A percentile compares a stretch with the other conserved stretches of the same genome.
Conservation (phyloP, 2,888 invertebrate genomes). For the Prosapia bicincta region DNA sequence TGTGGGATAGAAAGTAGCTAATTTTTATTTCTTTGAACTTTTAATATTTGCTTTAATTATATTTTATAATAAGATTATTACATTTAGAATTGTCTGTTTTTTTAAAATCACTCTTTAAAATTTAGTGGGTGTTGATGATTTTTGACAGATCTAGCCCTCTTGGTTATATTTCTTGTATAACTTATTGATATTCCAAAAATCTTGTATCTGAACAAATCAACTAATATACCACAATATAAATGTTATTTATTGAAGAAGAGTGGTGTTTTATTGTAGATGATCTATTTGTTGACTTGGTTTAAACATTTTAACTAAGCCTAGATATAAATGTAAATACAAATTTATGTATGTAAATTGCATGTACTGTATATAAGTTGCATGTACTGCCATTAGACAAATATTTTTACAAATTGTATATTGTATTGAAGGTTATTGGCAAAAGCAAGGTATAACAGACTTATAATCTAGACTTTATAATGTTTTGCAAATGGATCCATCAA, state of each 20-base stretch:
- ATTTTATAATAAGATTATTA: not conserved
- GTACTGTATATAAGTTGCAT: no score
- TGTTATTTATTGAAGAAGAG: constrained; percentile 2
- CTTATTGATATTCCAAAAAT: not conserved
- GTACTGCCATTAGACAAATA: no score
- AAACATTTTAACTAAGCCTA: no score
- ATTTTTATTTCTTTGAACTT: not conserved
- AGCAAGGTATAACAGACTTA: no score
- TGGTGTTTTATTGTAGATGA: no score
- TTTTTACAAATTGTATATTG: no score
- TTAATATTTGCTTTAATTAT: not conserved
- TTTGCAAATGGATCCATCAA: no score
- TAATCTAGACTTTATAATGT: no score
- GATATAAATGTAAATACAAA: no score
- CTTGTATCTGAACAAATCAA: not conserved
- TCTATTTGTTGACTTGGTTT: no score
- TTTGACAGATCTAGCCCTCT: not conserved
- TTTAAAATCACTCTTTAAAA: not conserved
- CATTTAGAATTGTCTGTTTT: not conserved
- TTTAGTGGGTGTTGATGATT: not conserved
- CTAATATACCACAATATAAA: not conserved
- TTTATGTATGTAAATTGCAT: no score
- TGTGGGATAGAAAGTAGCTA: not conserved
- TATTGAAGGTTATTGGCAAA: no score
- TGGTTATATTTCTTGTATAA: not conserved